Base-by-base conservation (phyloP, 2,797 vertebrate genomes). In the Microctenopoma steveboyesi region DNA sequence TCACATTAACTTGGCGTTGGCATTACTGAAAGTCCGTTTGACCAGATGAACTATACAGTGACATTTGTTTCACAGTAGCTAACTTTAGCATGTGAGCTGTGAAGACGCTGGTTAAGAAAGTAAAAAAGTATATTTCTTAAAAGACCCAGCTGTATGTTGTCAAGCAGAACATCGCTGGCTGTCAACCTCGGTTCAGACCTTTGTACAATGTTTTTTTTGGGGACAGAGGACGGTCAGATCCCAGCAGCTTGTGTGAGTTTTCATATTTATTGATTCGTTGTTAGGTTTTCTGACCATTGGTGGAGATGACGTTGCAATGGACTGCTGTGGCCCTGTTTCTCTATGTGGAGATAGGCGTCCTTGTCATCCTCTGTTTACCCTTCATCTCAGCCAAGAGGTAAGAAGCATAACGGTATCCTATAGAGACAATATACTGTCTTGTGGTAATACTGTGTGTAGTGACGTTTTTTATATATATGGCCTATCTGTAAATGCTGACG, bases 261-360 rank as follows among this genome's bases (percentile, higher is more conserved):
- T 28, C 1, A 1, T 18, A 2, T 49, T 13, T 46, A 5, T 46
- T n/a, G 45, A 7, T 46, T 45, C 43, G 33, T 8, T 47, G 0
- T 51, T 15, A 43, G 27, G 4, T 56, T 47, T 25, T 39, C 49
- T 22, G 39, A 13, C 28, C 1, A 18, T 8, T 6, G 4, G 0
- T 30, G 5, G 83, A 85, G 6, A 98, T 98, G 97, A 95, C 95
- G 10, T 87, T 97, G 59, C 97, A 98, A 7, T 98, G 97, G 97
- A 93, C 91, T 2, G 95, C 91, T 0, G 96, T 98, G 58, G 96
- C 95, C 5, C 0, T 74, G 37, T 95, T 97, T 11, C 93, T 98
- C 35, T 98, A 98, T 57, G 87, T 89, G 3, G 96, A 98, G 86
- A 89, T 97, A 2, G 95, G 72, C 22, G 50, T 95, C 0, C 79